Percentiles rank a stretch among this genome's conserved stretches.
Evolutionary conservation across 2,888 invertebrate genomes (phyloP).

Genomic region (Pediacus dermestoides): DNA sequence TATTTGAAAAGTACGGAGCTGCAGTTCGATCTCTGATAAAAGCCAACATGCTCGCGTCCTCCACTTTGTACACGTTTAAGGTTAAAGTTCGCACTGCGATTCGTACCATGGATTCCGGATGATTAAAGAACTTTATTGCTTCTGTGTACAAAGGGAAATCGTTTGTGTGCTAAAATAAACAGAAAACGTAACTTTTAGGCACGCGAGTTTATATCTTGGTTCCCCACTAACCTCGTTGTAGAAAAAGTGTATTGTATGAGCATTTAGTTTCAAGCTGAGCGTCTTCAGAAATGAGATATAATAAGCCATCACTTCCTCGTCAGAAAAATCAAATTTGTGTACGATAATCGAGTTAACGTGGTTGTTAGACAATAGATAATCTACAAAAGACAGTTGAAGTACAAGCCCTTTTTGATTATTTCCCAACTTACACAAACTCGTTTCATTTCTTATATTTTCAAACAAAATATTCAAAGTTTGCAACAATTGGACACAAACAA

Average conservation of each 20-base stretch:
- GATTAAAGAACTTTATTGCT: constrained; percentile 99
- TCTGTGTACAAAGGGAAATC: constrained; percentile 99
- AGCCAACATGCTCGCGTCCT: constrained; percentile 90
- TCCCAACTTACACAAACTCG: constrained; percentile 98
- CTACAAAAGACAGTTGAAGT: constrained; percentile 55
- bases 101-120: constrained; percentile 97
- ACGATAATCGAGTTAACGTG: constrained; percentile 99
- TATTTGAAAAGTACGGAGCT: constrained; percentile 96
- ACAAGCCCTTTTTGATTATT: no score
- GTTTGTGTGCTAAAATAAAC: constrained; percentile 89
- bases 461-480: constrained; percentile 98
- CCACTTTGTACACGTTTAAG: constrained; percentile 92
- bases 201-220: background rate
- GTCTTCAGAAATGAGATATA: constrained; percentile 99
- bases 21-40: constrained; percentile 96
- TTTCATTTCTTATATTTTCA: constrained; percentile 98
- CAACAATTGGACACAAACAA: constrained; percentile 94
- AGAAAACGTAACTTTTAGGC: no score
- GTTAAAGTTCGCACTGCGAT: constrained; percentile 98
- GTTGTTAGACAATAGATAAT: constrained; percentile 98
- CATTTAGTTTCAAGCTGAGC: constrained; percentile 93
- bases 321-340: constrained; percentile 98
- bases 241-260: constrained; percentile 99
- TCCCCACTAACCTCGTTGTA: constrained; percentile 93
- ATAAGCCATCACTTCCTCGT: constrained; percentile 99